A percentile compares a stretch with the other conserved stretches of the same genome.
Evolutionary conservation across 1,140 invertebrate genomes (phyloP).

Genomic region (Heliconius hermathena): DNA sequence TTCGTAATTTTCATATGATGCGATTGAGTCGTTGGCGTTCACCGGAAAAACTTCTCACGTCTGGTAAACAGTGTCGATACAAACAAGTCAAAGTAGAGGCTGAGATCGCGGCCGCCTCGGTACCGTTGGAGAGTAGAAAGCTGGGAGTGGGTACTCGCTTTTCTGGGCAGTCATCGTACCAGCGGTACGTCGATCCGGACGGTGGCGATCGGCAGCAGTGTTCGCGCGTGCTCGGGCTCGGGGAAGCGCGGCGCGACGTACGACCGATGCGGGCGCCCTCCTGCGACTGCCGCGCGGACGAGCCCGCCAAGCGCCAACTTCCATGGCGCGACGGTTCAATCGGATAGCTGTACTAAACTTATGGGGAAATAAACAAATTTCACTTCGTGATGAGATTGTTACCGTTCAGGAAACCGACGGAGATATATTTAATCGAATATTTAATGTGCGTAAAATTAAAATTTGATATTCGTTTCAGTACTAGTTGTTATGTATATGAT

Average conservation of each 20-base stretch:
- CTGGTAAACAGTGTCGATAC: constrained; percentile 54
- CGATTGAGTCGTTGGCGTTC: constrained; percentile 56
- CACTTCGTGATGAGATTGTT: constrained; percentile 56
- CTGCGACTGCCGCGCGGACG: constrained; percentile 56
- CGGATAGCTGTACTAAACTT: constrained; percentile 44
- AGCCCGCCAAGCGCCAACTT: constrained; percentile 32
- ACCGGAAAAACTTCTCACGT: constrained; percentile 57
- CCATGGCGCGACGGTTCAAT: constrained; percentile 51
- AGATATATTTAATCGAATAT: constrained; percentile 53
- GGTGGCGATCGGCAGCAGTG: constrained; percentile 24
- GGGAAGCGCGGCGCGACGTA: constrained; percentile 48
- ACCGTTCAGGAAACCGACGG: constrained; percentile 53
- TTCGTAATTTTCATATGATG: constrained; percentile 72
- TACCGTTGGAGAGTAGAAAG: constrained; percentile 72
- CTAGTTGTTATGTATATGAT: neutral
- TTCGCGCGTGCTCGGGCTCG: constrained; percentile 25
- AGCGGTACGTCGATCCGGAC: constrained; percentile 44
- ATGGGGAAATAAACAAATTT: constrained; percentile 70
- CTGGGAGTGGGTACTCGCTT: constrained; percentile 47
- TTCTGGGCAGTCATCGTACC: constrained; percentile 58
- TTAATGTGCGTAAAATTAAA: constrained; percentile 59
- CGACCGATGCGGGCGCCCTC: constrained; percentile 60
- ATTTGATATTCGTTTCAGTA: constrained; percentile 33
- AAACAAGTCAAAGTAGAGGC: constrained; percentile 69
- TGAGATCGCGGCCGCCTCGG: constrained; percentile 52